Base-by-base conservation (phyloP, 2,113 vertebrate genomes). In the Jaculus jaculus region DNA sequence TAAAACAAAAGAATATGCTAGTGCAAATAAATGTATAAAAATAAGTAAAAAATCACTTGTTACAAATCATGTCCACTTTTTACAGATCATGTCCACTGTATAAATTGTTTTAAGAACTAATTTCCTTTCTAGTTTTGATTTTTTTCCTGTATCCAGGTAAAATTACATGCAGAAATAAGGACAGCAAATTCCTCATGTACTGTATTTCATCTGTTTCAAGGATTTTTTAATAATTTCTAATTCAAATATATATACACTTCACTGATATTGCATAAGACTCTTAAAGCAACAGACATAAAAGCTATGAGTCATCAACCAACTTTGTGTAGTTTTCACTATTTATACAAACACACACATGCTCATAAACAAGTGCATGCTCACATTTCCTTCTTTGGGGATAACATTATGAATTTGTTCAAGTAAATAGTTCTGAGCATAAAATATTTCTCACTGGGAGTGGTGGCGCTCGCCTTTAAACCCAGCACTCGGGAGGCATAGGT, bases 401-500 rank as follows among this genome's bases (percentile, higher is more conserved):
- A 94, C 92, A 79, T 83, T 17, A 94, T 71, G 15, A 91, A 86
- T 93, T 71, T 93, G 3, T 24, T 47, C 72, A 80, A 80, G 26
- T 13, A 77, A 79, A 65, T 3, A 65, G 1, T 78, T 72, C 7
- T 94, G n/a, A 71, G 10, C 18, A 74, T 75, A 85, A 78, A 83
- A 5, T 32, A 37, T 37, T 84, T 11, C n/a, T 87, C n/a, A n/a
- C n/a, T n/a, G n/a, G n/a, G n/a, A n/a, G n/a, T n/a, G n/a, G n/a
- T n/a, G n/a, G n/a, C n/a, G n/a, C n/a, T n/a, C n/a, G n/a, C n/a
- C n/a, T n/a, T n/a, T n/a, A n/a, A n/a, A n/a, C n/a, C n/a, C n/a
- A n/a, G n/a, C n/a, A n/a, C n/a, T n/a, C n/a, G n/a, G n/a, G n/a
- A n/a, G n/a, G n/a, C n/a, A n/a, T n/a, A n/a, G n/a, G n/a, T n/a